A percentile compares a stretch with the other conserved stretches of the same genome.
phyloP scores from a whole-genome alignment of 2,797 vertebrate species.

The Coranthus polyacanthus region DNA sequence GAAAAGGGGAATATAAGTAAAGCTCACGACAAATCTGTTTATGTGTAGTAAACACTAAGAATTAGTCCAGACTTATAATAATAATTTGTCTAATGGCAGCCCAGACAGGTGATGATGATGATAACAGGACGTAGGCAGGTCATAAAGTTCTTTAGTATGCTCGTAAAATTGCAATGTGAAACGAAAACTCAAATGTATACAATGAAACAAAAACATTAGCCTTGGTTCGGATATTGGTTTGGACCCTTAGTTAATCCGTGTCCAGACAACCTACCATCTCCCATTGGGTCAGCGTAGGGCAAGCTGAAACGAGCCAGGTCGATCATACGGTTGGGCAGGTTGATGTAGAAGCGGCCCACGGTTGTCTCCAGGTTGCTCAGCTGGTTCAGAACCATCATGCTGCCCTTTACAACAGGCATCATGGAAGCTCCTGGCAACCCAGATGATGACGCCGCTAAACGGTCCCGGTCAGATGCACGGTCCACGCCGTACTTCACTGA shows the following conservation, averaged over 20 bases:
- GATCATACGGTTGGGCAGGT: constrained; percentile 98
- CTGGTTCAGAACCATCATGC: constrained; percentile 99
- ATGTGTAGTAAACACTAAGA: background rate
- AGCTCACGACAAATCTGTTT: constrained; percentile 1
- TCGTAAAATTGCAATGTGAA: too few relatives aligned
- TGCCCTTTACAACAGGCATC: constrained; percentile 93
- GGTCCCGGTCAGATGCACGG: constrained; percentile 81
- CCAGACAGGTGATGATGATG: too few relatives aligned
- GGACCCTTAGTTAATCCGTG: accelerated
- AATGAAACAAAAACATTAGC: too few relatives aligned
- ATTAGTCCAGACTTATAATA: background rate
- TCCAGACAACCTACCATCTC: constrained; percentile 87
- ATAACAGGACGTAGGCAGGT: too few relatives aligned
- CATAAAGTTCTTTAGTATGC: too few relatives aligned
- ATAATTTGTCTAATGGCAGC: background rate
- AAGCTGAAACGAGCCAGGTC: constrained; percentile 96
- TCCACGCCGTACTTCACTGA: constrained; percentile 93
- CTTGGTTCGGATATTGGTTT: too few relatives aligned
- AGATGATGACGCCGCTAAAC: constrained; percentile 39
- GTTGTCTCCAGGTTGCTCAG: constrained; percentile 98
- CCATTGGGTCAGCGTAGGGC: constrained; percentile 96
- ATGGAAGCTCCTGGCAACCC: constrained; percentile 50
- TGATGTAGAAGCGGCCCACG: constrained; percentile 97
- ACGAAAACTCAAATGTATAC: too few relatives aligned
- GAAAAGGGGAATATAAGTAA: background rate